Base-by-base conservation (phyloP, 2,888 invertebrate species). In the Tipula helvola region DNA sequence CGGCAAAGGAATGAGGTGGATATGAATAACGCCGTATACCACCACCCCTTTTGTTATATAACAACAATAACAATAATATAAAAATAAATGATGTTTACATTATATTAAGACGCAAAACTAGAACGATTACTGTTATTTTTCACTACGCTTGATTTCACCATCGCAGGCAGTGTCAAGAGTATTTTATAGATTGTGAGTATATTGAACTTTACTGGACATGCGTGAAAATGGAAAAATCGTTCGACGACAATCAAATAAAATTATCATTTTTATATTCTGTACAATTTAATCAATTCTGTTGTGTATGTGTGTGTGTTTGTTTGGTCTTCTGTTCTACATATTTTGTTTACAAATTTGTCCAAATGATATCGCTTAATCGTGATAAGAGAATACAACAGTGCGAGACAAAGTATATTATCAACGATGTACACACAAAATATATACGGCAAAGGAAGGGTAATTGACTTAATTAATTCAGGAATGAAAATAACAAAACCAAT, bases 391-490 rank as follows among this genome's bases (percentile, higher is more conserved):
- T 7, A 52, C 71, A 52, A 52, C 3, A 47, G 10, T 47, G 13
- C 10, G 47, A 41, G 41, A 52, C 47, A n/a, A 13, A 13, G 5
- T 52, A n/a, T 52, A 52, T 18, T 16, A 28, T 28, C 28, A 28
- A 28, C 28, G 28, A 28, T 28, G 28, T 28, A 28, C 28, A 28
- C 2, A 28, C 28, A 28, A n/a, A n/a, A n/a, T n/a, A 28, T 28
- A 39, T 39, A 39, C 39, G 12, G 44, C 44, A 52, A 52, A 52
- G 71, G 71, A 71, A 18, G 71, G 71, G 71, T 71, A 71, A 71
- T 71, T 71, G 71, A 71, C 71, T 71, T 71, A 71, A 71, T 71
- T 71, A 71, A 71, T 71, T 71, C 71, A 71, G 71, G 71, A 71
- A 71, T 10, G 10, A 71, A 71, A 28, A 28, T 8, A 71, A 71